These are phyloP conservation scores for Carapus acus DNA, from an alignment of 2,797 vertebrate species.

Conservation along the genomic window DNA sequence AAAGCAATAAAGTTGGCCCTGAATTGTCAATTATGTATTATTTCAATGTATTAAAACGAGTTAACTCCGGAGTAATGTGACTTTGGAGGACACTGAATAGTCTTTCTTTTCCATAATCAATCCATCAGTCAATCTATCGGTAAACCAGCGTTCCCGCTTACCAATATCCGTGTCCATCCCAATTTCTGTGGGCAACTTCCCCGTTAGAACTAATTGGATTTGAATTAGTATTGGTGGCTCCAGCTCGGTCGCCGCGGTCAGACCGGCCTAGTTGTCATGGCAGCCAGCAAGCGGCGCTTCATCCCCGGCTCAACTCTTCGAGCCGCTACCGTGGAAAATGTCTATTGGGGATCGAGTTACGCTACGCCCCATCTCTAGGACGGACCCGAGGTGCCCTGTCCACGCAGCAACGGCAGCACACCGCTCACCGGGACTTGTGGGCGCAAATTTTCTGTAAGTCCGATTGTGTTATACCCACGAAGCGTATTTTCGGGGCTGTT, in stretches of 20 bases:
- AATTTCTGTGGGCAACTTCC: background rate
- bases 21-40: background rate
- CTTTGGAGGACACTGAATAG: no score
- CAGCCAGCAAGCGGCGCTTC: slow-evolving; percentile 72
- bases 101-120: no score
- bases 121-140: no score
- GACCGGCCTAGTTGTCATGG: slow-evolving; percentile 27
- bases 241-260: background rate
- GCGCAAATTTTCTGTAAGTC: slow-evolving; percentile 62
- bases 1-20: background rate
- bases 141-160: no score
- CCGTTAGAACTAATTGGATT: background rate
- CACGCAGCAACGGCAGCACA: slow-evolving; percentile 44
- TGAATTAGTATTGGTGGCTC: background rate
- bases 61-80: no score
- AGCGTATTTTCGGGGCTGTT: background rate
- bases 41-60: background rate
- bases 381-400: slow-evolving; percentile 64
- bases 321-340: slow-evolving; percentile 43
- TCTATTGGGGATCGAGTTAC: slow-evolving; percentile 71
- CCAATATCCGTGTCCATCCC: no score
- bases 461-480: background rate
- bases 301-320: slow-evolving; percentile 35
- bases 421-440: slow-evolving; percentile 19
- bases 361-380: slow-evolving; percentile 71